Percentiles rank a stretch among this genome's conserved stretches.
These are phyloP conservation scores for Dendrolimus kikuchii DNA, from an alignment of 1,140 invertebrate species.

Conservation along the genomic window DNA sequence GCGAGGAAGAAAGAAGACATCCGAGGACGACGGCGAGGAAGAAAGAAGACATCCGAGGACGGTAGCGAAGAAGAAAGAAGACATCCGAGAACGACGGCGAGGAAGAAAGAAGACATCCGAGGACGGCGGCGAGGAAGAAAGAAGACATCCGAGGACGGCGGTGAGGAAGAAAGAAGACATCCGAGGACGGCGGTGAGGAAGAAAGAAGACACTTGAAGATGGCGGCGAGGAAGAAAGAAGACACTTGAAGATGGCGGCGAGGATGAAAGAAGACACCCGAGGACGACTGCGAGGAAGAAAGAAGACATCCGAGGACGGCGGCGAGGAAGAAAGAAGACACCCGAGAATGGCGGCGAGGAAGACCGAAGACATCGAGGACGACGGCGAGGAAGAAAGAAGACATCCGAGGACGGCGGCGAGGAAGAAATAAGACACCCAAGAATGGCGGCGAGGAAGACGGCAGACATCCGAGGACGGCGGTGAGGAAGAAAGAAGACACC, in stretches of 20 bases:
- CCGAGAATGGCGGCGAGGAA: not conserved
- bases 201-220: not conserved
- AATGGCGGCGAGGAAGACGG: not conserved
- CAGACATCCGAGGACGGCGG: not conserved
- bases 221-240: not conserved
- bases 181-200: not conserved
- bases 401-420: not conserved
- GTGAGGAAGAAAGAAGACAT: not conserved
- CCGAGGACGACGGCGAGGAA: not conserved
- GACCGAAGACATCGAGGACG: not conserved
- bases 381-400: not conserved
- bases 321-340: not conserved
- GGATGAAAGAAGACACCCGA: constrained; percentile 1
- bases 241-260: not conserved
- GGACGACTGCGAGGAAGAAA: not conserved
- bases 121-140: not conserved
- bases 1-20: constrained; percentile 3
- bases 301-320: not conserved
- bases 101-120: constrained; percentile 4
- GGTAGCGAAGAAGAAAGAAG: not conserved
- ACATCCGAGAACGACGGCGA: not conserved
- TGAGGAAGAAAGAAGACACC: not conserved
- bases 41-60: constrained; percentile 2
- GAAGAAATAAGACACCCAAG: not conserved
- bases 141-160: not conserved